Conservation (phyloP, 2,113 vertebrate species). For the Ammodytes marinus region DNA sequence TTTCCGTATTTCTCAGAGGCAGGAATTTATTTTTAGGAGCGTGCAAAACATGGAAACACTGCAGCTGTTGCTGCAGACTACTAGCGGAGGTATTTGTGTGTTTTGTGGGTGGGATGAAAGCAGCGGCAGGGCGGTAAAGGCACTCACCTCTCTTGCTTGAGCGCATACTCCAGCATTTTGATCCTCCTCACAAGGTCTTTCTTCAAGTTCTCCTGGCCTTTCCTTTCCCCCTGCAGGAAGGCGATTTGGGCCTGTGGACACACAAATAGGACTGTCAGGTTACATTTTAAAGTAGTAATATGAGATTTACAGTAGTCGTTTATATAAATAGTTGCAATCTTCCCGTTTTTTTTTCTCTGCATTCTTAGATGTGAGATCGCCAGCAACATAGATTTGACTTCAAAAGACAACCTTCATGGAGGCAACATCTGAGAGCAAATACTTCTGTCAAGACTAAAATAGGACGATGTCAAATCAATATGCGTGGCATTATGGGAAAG, state of each 20-base stretch:
- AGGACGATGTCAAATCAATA: conserved; percentile 72
- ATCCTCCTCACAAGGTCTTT: conserved; percentile 87
- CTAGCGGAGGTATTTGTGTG: conserved; percentile 30
- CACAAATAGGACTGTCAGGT: conserved; percentile 54
- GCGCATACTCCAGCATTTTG: conserved; percentile 87
- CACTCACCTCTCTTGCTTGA: conserved; percentile 86
- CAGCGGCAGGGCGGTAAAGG: conserved; percentile 15
- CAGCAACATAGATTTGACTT: conserved; percentile 40
- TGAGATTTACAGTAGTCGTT: conserved; percentile 1
- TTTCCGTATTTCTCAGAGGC: conserved; percentile 25
- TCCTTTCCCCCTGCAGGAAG: conserved; percentile 86
- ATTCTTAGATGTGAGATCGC: conserved; percentile 23
- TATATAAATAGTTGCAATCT: conserved; percentile 61
- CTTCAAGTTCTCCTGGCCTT: conserved; percentile 87
- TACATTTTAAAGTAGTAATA: conserved; percentile 13
- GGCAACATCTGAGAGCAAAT: conserved; percentile 55
- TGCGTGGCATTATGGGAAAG: conserved; percentile 62
- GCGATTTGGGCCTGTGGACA: conserved; percentile 84
- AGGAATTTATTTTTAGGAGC: conserved; percentile 34
- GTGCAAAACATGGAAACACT: conserved; percentile 26
- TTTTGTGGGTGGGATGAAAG: conserved; percentile 49
- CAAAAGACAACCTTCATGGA: conserved; percentile 37
- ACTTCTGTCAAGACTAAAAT: conserved; percentile 70
- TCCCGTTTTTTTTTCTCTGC: conserved; percentile 23
- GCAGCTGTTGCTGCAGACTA: conserved; percentile 11